Evolutionary conservation across 2,113 vertebrate genomes (phyloP), one percentile per base, ranked within the genome.

Genomic region (Agapornis roseicollis): DNA sequence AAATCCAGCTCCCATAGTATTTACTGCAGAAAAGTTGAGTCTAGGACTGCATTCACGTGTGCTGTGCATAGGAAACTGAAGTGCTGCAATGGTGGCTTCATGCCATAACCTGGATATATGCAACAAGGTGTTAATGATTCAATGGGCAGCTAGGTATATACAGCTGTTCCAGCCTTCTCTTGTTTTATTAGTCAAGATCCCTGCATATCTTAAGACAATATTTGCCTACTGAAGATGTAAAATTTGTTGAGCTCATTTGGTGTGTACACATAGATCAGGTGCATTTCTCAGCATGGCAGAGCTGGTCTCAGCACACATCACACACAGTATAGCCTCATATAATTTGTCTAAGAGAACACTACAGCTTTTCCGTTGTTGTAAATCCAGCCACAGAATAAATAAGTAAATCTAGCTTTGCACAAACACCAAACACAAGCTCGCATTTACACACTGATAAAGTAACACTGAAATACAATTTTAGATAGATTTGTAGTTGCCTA

Each of bases 81-180:
- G 4, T 7, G 14, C 7, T 66, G 22, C 22, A 27, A 7, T 46
- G 39, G 20, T 76, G 52, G 11, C 44, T 61, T 83, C 24, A 17
- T 80, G 16, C 12, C 13, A 7, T 33, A 63, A 84, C 25, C 44
- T 39, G 27, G 18, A 63, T 37, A 22, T 41, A 17, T 7, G 17
- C 17, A 35, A 37, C 6, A 24, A 35, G 19, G 15, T 13, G 5
- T 42, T 28, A 28, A 33, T 9, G 13, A 64, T 61, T 8, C 0
- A 1, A 1, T 22, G 13, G 19, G 6, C 35, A 49, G 25, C 35
- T 42, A 3, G 4, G 47, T 41, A n/a, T n/a, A n/a, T n/a, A 28
- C 13, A 52, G 19, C 17, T 81, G 23, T 31, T 87, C 13, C 56
- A 60, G 31, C 27, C 7, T 50, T 60, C 35, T 72, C 24, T 80